Evolutionary conservation across 2,888 invertebrate species (phyloP), one percentile per base, ranked within the genome.

Genomic region (Ichneumoninae sp.): DNA sequence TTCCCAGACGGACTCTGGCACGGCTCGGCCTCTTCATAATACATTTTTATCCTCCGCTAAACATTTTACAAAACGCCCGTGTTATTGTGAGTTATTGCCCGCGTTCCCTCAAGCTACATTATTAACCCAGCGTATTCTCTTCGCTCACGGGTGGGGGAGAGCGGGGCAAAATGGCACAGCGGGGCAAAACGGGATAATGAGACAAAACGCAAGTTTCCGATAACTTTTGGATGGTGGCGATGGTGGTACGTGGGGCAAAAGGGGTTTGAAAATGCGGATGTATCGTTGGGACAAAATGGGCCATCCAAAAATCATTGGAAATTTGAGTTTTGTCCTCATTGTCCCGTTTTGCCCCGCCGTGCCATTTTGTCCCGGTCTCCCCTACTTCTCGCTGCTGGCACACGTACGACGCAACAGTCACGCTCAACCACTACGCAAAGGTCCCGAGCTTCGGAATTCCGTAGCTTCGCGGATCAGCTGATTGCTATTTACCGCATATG

Each of bases 1-100:
- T 82, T 82, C 81, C 81, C 81, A 71, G 30, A 82, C 76, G 76
- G 76, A 63, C 44, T 54, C 65, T 47, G 36, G 52, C 54, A 47
- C 70, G 76, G 47, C 76, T 54, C 54, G 63, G 30, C 6, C n/a
- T 16, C 6, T 30, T 33, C 33, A 33, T 63, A 63, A 63, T 63
- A 33, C 63, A 63, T 63, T 63, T 63, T 63, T 63, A 47, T 63
- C 30, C 16, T 13, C n/a, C 63, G 33, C 16, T 16, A 63, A 30
- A 30, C 30, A 33, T 30, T 16, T 33, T 16, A 47, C 44, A 47
- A 13, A 47, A 16, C 44, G 44, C 44, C 16, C 44, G 44, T 47
- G 16, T 16, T 47, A 47, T 47, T 16, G 16, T 47, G 44, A 47
- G 44, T 47, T 47, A 47, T 47, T 16, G 16, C 44, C 44, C 0